Evolutionary conservation across 2,113 vertebrate genomes (phyloP).

Genomic region (Gadus chalcogrammus): DNA sequence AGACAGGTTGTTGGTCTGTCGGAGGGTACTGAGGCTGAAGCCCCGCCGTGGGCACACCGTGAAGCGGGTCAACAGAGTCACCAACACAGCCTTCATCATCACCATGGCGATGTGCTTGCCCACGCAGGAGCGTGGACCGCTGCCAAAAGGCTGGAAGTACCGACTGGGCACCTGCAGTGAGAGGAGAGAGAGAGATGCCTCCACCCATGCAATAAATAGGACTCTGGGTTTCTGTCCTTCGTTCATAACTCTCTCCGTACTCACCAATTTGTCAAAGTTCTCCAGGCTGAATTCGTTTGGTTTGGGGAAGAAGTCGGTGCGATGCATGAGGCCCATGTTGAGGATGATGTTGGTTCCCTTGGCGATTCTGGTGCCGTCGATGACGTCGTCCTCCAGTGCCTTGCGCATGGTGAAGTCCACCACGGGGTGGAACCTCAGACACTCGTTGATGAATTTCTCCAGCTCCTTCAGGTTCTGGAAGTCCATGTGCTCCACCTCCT

Average conservation of each 20-base stretch:
- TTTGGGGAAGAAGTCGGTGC: constrained; percentile 87
- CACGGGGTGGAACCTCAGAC: constrained; percentile 88
- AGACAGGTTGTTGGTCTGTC: constrained; percentile 83
- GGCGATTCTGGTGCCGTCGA: constrained; percentile 81
- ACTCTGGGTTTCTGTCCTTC: background rate
- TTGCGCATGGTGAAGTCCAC: constrained; percentile 90
- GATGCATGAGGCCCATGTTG: constrained; percentile 92
- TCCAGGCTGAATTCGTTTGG: constrained; percentile 86
- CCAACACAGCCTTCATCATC: constrained; percentile 93
- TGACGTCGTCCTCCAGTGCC: constrained; percentile 84
- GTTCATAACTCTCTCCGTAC: constrained; percentile 21
- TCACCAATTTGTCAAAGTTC: constrained; percentile 89
- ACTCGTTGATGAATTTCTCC: constrained; percentile 90
- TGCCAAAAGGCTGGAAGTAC: constrained; percentile 94
- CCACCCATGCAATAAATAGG: background rate
- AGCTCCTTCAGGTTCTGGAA: constrained; percentile 77
- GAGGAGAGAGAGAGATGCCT: constrained; percentile 7
- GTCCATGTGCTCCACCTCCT: constrained; percentile 72
- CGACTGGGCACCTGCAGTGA: constrained; percentile 83
- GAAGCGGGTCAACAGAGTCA: constrained; percentile 82
- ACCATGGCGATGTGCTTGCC: constrained; percentile 96
- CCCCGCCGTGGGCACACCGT: constrained; percentile 76
- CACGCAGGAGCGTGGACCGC: constrained; percentile 88
- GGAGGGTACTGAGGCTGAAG: constrained; percentile 77
- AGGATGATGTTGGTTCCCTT: constrained; percentile 95